Evolutionary conservation across 2,888 invertebrate species (phyloP).

Genomic region (Yponomeuta sedellus): DNA sequence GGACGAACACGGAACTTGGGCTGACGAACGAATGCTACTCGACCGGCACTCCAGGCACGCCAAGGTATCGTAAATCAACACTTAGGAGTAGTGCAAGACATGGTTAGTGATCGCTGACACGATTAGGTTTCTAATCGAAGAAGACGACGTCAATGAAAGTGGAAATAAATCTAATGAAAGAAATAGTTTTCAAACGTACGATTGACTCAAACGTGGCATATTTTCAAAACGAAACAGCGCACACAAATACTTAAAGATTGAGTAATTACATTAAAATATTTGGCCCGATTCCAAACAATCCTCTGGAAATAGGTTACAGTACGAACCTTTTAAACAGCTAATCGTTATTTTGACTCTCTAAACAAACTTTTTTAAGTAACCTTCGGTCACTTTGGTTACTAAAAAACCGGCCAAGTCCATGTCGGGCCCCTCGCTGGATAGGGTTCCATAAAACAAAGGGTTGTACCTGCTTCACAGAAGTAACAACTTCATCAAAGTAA

Average conservation of each 20-base stretch:
- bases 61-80: constrained; percentile 3
- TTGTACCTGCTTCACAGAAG: too few species aligned
- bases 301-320: background rate
- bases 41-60: background rate
- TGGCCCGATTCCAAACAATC: background rate
- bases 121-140: background rate
- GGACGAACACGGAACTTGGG: constrained; percentile 37
- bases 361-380: background rate
- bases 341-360: background rate
- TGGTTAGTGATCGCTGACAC: background rate
- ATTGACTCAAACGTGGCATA: background rate
- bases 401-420: background rate
- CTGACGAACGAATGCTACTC: constrained; percentile 16
- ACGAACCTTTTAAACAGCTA: background rate
- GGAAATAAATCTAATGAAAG: background rate
- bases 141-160: background rate
- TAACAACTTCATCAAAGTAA: too few species aligned
- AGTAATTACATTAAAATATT: constrained; percentile 2
- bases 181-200: background rate
- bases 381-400: background rate
- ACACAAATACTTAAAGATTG: background rate
- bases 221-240: background rate
- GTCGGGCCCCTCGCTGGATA: too few species aligned
- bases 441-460: too few species aligned
- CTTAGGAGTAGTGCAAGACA: background rate